Evolutionary conservation across 2,797 vertebrate genomes (phyloP), one percentile per base, ranked within the genome.

Genomic region (Hippocampus kuda): DNA sequence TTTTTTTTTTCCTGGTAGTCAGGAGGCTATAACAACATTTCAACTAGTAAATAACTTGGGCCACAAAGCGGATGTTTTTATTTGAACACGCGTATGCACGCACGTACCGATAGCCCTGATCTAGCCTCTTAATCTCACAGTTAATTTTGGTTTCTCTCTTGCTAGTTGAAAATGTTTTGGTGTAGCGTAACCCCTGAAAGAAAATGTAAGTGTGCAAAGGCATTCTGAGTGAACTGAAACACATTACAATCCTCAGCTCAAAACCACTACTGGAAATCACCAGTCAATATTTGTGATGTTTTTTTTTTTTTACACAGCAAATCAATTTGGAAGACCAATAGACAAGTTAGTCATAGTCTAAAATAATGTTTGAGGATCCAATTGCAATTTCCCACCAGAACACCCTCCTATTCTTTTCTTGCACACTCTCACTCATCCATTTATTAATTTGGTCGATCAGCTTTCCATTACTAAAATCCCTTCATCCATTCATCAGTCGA

Each of bases 91-190:
- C 34, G 5, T 34, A 34, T 34, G 34, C 48, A 49, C 18, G 18
- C 48, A 49, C 48, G 12, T 48, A 20, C 30, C 30, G 30, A 34
- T 27, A 16, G 0, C 53, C 60, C 77, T 61, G 60, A 61, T 73
- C 77, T 64, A 74, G 38, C 59, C 53, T 42, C 26, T 67, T 54
- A 59, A 72, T 72, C 70, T 78, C 75, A 68, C 71, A 73, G 46
- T 38, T 77, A 72, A 76, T 74, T 63, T 38, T 72, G 75, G 71
- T 75, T 72, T 72, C 53, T 64, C 68, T 69, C 70, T 76, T 72
- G 78, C 75, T 80, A 81, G 84, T 83, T 87, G 72, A 75, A 81
- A 72, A 76, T 81, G 84, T 83, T 82, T 84, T 82, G 0, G 75
- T 79, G 77, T 75, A 72, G 79, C 83, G 85, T 83, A 85, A 34